Percentiles rank a stretch among this genome's conserved stretches.
Conservation (phyloP, 1,140 invertebrate genomes). For the Megathymus violae region DNA sequence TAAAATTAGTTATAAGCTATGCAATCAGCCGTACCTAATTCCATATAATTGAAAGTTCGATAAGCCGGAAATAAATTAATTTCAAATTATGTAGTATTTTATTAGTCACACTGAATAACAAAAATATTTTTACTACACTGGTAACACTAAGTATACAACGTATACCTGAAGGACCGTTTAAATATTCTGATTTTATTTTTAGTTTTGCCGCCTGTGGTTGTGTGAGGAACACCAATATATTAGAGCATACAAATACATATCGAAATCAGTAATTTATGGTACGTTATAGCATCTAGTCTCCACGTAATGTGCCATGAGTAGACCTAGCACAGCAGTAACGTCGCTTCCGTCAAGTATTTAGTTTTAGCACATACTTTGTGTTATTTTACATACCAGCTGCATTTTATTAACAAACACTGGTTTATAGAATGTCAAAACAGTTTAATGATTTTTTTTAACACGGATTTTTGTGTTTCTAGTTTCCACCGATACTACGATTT, state of each 20-base stretch:
- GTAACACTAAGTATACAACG: slow-evolving; percentile 13
- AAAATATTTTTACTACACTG: slow-evolving; percentile 5
- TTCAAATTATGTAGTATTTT: slow-evolving; percentile 44
- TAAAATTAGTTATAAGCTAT: slow-evolving; percentile 47
- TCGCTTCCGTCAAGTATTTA: slow-evolving; percentile 26
- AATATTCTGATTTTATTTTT: slow-evolving; percentile 63
- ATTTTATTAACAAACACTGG: slow-evolving; percentile 23
- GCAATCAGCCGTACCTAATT: slow-evolving; percentile 37
- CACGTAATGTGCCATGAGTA: slow-evolving; percentile 50
- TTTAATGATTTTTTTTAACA: no score
- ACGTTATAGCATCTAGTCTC: slow-evolving; percentile 54
- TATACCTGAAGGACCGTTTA: slow-evolving; percentile 13
- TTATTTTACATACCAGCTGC: slow-evolving; percentile 1
- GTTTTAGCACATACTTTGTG: slow-evolving; percentile 19
- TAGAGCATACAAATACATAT: slow-evolving; percentile 49
- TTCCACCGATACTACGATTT: no score
- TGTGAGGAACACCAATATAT: slow-evolving; percentile 62
- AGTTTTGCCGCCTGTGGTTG: slow-evolving; percentile 74
- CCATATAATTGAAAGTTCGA: slow-evolving; percentile 23
- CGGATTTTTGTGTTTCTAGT: no score
- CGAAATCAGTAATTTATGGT: slow-evolving; percentile 57
- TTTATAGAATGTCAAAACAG: no score
- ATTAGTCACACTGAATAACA: slow-evolving; percentile 35
- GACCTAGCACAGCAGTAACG: slow-evolving; percentile 41
- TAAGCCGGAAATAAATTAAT: slow-evolving; percentile 40